These are phyloP conservation scores for Mesorhabditis belari DNA, from an alignment of 2,888 invertebrate genomes.

Conservation along the genomic window DNA sequence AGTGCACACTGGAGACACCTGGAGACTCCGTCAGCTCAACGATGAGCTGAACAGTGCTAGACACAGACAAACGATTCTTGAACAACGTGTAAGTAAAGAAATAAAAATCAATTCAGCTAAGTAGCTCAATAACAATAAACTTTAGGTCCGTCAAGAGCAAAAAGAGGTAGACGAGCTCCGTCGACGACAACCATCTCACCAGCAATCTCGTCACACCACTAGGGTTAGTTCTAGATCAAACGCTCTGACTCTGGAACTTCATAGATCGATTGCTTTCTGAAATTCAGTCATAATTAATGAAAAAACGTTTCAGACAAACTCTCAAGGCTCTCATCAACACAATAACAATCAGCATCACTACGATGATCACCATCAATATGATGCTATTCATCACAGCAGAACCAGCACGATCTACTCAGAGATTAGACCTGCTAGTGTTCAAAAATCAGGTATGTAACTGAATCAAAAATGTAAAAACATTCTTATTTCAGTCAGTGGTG, in stretches of 20 bases:
- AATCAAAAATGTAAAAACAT: neutral
- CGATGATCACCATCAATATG: neutral
- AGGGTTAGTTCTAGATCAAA: too few species aligned
- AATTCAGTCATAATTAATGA: neutral
- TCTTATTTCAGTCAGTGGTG: neutral
- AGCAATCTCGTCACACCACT: too few species aligned
- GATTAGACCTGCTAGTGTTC: conserved; percentile 9
- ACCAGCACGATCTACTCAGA: neutral
- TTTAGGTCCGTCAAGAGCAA: neutral
- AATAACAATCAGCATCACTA: neutral
- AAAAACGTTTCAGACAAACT: neutral
- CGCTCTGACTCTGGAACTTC: too few species aligned
- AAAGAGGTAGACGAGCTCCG: neutral
- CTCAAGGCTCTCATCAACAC: neutral
- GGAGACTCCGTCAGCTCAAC: conserved; percentile 18
- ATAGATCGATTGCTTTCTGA: too few species aligned
- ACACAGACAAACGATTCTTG: neutral
- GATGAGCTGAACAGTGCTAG: neutral
- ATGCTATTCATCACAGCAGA: neutral
- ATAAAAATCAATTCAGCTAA: neutral
- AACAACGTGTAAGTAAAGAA: neutral
- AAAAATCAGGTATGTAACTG: neutral
- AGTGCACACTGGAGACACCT: conserved; percentile 21
- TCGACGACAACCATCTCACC: neutral
- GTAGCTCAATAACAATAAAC: too few species aligned